Base-by-base conservation (phyloP, 2,888 invertebrate species). In the Heliconius erato region DNA sequence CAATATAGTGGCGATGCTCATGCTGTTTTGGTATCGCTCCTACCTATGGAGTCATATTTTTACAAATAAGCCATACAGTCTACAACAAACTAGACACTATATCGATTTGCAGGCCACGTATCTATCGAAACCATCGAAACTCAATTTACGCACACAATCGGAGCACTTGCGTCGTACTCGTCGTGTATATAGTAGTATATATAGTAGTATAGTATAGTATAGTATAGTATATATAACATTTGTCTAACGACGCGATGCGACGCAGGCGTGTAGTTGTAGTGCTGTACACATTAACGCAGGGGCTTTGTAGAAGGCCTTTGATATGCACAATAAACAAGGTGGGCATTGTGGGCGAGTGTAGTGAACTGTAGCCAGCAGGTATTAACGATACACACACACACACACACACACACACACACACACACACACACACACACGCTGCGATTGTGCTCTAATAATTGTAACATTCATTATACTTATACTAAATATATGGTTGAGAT, bases 251-350 rank as follows among this genome's bases (percentile, higher is more conserved):
- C 81, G 85, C 82, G 84, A 84, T 80, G 85, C 82, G 72, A 83
- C 82, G 85, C 82, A 69, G 80, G 59, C 69, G 83, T 84, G 82
- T 88, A 88, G 86, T 86, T 84, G 82, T 88, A 88, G 86, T 86
- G 85, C 81, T 19, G 63, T 67, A 23, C 76, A 87, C 89, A 87
- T 88, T 89, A 89, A 90, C 84, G 84, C 82, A 79, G 84, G 83
- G 90, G 88, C 90, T 91, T 92, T 92, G 91, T 91, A 88, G 87
- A 89, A 89, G 79, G 86, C 91, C 91, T 92, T 92, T 91, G 91
- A 91, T 91, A 91, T 90, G 90, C 87, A 91, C 91, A 91, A 92
- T 91, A 91, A 91, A 91, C 91, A 90, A 90, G 89, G 90, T 85
- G 85, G 89, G 88, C 84, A 90, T 90, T 90, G 89, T 90, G 85